Conservation (phyloP, 1,140 invertebrate species). For the Bombyx mandarina region DNA sequence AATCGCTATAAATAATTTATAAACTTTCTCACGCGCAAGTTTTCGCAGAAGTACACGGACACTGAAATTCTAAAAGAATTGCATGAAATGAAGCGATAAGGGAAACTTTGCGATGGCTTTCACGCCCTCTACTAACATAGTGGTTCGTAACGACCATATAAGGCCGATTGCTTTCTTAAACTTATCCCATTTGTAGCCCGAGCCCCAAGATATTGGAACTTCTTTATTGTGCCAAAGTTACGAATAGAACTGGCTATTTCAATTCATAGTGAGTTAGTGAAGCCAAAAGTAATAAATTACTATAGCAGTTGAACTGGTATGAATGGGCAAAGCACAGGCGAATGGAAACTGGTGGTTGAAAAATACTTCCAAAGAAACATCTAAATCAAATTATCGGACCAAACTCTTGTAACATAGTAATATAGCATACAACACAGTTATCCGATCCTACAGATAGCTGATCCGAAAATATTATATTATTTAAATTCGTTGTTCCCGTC, state of each 20-base stretch:
- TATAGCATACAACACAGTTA: not conserved
- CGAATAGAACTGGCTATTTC: slow-evolving; percentile 53
- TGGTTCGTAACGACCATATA: slow-evolving; percentile 64
- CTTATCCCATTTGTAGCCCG: slow-evolving; percentile 60
- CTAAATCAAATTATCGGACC: not conserved
- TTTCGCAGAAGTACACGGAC: slow-evolving; percentile 14
- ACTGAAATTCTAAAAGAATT: slow-evolving; percentile 29
- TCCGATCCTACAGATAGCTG: not conserved
- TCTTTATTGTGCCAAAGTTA: slow-evolving; percentile 62
- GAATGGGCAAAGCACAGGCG: not conserved
- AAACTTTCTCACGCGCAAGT: slow-evolving; percentile 12
- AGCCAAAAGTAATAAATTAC: slow-evolving; percentile 37
- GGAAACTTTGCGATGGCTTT: slow-evolving; percentile 57
- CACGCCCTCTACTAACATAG: slow-evolving; percentile 46
- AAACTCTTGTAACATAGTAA: slow-evolving; percentile 1
- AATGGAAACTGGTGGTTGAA: no score
- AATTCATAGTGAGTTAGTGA: slow-evolving; percentile 53
- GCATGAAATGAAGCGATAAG: slow-evolving; percentile 52
- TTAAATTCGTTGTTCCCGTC: not conserved
- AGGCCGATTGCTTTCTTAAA: slow-evolving; percentile 66
- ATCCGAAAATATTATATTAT: not conserved
- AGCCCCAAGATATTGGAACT: slow-evolving; percentile 51
- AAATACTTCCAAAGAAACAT: no score
- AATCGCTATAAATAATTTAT: slow-evolving; percentile 21
- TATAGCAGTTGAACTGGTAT: not conserved